Evolutionary conservation across 2,888 invertebrate species (phyloP), one percentile per base, ranked within the genome.

Genomic region (Elgonia sp.): DNA sequence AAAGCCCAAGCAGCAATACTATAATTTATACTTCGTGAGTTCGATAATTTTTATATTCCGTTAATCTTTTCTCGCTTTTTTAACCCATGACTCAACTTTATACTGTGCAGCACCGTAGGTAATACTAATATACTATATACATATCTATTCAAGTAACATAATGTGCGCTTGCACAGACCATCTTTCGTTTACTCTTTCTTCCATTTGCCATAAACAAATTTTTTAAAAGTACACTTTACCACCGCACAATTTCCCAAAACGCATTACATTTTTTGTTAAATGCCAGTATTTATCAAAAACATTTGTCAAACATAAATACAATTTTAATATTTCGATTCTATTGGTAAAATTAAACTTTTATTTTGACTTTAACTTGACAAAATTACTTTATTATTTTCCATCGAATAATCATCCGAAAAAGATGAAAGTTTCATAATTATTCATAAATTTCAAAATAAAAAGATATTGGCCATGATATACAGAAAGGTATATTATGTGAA

Each of bases 1-100:
- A n/a, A n/a, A n/a, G n/a, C n/a, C n/a, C n/a, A n/a, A n/a, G n/a
- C 60, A 37, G 72, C 55, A 29, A 84, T 70, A 46, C 46, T 60
- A 69, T 88, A 84, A 84, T 77, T 88, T 88, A 87, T 86, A 87
- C 83, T 79, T 87, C 87, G 87, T 84, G 84, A 84, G 87, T 87
- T 84, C 79, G 80, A 84, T 85, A 81, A 70, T 88, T 88, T 88
- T 88, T 88, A 85, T 84, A 85, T 81, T 88, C 76, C 69, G 82
- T 84, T 85, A 88, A 88, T 88, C 84, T 88, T 85, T 76, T 70
- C 82, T 87, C 83, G 81, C 89, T 86, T 87, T 88, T 84, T 85
- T 89, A 87, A 89, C 89, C 86, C 89, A 86, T 89, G 89, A 89
- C 86, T 89, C 86, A 84, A 84, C 84, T 67, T 82, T 88, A 87